A percentile compares a stretch with the other conserved stretches of the same genome.
phyloP scores from a whole-genome alignment of 2,113 vertebrate species.

The Hoplias malabaricus region DNA sequence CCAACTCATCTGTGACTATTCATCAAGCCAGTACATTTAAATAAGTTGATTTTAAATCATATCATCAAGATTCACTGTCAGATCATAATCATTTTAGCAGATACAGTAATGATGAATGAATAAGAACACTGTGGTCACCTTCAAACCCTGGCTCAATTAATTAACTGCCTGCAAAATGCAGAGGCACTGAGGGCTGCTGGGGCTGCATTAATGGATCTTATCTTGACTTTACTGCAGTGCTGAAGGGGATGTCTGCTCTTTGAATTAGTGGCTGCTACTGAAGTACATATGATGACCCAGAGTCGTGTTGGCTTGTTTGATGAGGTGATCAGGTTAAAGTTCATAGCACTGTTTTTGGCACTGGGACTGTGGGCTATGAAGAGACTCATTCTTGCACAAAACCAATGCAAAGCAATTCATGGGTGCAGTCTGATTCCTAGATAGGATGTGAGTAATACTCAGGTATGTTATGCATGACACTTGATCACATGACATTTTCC shows the following conservation, averaged over 20 bases:
- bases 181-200: background rate
- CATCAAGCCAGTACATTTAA: too few species aligned
- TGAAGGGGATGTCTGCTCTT: background rate
- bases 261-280: background rate
- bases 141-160: background rate
- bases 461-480: background rate
- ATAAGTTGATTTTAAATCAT: too few species aligned
- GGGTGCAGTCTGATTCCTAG: background rate
- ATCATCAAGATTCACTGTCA: too few species aligned
- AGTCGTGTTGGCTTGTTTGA: background rate
- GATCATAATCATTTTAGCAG: too few species aligned
- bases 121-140: background rate
- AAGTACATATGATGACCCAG: background rate
- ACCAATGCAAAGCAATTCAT: background rate
- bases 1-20: too few species aligned
- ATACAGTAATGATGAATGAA: background rate
- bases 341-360: background rate
- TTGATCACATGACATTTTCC: background rate
- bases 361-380: background rate
- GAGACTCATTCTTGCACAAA: background rate
- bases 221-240: background rate
- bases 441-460: background rate
- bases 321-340: background rate
- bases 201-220: background rate
- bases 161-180: background rate